A percentile compares a stretch with the other conserved stretches of the same genome.
Evolutionary conservation across 1,140 invertebrate species (phyloP).

Genomic region (Cyphomyrmex costatus): DNA sequence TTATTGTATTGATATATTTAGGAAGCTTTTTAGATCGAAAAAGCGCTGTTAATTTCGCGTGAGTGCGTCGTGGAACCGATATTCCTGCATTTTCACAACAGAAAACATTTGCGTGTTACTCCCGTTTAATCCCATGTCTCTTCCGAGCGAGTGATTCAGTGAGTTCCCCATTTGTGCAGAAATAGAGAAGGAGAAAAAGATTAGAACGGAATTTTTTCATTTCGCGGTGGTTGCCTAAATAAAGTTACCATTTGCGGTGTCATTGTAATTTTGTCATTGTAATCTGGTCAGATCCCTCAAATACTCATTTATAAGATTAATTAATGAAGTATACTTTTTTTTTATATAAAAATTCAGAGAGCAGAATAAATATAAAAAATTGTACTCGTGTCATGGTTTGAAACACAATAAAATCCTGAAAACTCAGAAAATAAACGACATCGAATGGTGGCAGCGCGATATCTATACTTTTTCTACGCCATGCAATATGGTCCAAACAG

Average conservation of each 20-base stretch:
- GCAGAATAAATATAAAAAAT: slow-evolving; percentile 57
- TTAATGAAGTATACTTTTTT: slow-evolving; percentile 20
- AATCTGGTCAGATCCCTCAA: not conserved
- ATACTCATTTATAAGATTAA: slow-evolving; percentile 28
- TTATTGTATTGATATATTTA: not conserved
- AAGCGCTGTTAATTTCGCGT: not conserved
- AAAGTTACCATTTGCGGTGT: slow-evolving; percentile 51
- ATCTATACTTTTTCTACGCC: slow-evolving; percentile 34
- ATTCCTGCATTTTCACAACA: not conserved
- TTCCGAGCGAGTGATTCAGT: slow-evolving; percentile 28
- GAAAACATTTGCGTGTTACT: not conserved
- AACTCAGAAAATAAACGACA: slow-evolving; percentile 51
- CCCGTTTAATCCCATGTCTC: slow-evolving; percentile 16
- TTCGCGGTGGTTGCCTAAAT: not conserved
- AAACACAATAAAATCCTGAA: not conserved
- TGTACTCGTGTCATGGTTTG: not conserved
- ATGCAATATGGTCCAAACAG: slow-evolving; percentile 67
- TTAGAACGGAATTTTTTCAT: slow-evolving; percentile 27
- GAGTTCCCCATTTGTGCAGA: not conserved
- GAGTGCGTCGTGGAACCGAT: not conserved
- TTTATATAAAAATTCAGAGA: not conserved
- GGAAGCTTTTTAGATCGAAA: not conserved
- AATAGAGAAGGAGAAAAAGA: slow-evolving; percentile 17
- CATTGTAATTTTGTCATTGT: slow-evolving; percentile 69
- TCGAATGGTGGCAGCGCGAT: slow-evolving; percentile 10